Evolutionary conservation across 2,797 vertebrate genomes (phyloP), one percentile per base, ranked within the genome.

Genomic region (Pantherophis vulpinus): DNA sequence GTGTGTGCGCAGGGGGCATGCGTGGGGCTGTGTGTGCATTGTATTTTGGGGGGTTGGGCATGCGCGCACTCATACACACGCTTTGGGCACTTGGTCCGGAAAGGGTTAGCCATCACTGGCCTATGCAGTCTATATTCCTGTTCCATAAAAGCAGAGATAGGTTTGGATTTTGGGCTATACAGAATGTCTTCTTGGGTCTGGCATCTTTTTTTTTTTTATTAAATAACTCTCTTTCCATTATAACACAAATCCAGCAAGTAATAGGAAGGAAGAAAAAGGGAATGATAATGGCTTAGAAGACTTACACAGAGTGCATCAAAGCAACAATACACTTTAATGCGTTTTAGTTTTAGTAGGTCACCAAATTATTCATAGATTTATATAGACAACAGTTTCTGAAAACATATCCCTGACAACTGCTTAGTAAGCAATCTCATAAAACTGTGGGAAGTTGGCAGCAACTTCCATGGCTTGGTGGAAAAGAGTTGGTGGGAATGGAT

Each of bases 221-320:
- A 13, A 47, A 87, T 74, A 93, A 87, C 55, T 60, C 83, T 56
- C 29, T 37, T 88, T 93, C 32, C 29, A 93, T 29, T 14, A 20
- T 90, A 90, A 93, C 91, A 96, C 60, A 96, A 92, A 92, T 63
- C 94, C 87, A 95, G 86, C 91, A 93, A 92, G 92, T 94, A 94
- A 79, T 92, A 94, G 94, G 95, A 92, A 94, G 92, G 90, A 94
- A 87, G 5, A 13, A n/a, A 96, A 93, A 92, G 95, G 92, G 0
- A 2, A 89, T 58, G 92, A 63, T 94, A 88, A 66, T 0, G 29
- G 92, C 93, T 54, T 90, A 88, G 42, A 86, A 55, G 51, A 59
- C 94, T 94, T 90, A 95, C 93, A 25, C 88, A 91, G 93, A 94
- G 93, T 94, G 92, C 87, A 95, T 66, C 96, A 94, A 94, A 95